Evolutionary conservation across 2,113 vertebrate species (phyloP).

Genomic region (Pteruthius melanotis): DNA sequence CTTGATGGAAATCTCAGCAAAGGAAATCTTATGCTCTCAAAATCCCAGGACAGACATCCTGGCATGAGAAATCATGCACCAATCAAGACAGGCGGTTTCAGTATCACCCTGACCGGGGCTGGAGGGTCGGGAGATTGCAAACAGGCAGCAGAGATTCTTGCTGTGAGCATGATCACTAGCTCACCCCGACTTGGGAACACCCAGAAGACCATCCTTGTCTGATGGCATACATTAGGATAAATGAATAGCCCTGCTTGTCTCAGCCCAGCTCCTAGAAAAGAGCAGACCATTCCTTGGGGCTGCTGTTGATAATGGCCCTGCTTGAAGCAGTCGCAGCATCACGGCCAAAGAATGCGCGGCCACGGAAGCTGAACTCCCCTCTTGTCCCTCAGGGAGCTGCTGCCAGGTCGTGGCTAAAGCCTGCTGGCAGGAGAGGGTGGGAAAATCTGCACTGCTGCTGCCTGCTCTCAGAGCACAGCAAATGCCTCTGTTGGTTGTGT

Average conservation of each 20-base stretch:
- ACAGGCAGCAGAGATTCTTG: neutral
- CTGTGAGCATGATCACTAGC: neutral
- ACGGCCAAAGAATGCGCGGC: neutral
- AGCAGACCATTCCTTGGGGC: neutral
- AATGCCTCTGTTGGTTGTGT: neutral
- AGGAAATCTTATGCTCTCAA: neutral
- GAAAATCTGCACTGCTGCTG: neutral
- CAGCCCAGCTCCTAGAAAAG: neutral
- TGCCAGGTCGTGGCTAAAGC: neutral
- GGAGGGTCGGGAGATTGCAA: neutral
- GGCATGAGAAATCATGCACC: neutral
- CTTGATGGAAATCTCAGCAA: constrained; percentile 29
- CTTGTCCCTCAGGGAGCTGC: neutral
- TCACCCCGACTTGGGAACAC: neutral
- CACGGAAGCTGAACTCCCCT: neutral
- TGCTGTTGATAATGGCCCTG: neutral
- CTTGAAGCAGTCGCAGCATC: neutral
- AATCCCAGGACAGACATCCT: neutral
- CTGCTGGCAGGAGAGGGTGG: neutral
- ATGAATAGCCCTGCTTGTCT: neutral
- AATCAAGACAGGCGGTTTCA: neutral
- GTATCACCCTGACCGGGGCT: neutral
- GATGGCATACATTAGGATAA: neutral
- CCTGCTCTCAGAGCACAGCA: neutral
- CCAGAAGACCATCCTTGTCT: neutral